Percentiles rank a stretch among this genome's conserved stretches.
Evolutionary conservation across 2,888 invertebrate genomes (phyloP).

Genomic region (Notodonta dromedarius): DNA sequence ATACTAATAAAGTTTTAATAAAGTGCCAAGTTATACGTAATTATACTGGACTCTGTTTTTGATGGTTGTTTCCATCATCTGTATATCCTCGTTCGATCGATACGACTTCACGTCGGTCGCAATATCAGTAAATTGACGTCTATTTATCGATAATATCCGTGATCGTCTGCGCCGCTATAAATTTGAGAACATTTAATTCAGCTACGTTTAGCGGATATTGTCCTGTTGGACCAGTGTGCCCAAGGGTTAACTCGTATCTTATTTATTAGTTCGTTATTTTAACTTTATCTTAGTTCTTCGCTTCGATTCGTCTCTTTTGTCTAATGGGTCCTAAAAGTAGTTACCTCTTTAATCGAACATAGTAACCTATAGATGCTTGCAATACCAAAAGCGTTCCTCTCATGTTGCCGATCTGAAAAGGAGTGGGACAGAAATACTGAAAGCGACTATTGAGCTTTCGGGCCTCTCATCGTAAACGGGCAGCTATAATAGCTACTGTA

Average conservation of each 20-base stretch:
- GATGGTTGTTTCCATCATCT: constrained; percentile 8
- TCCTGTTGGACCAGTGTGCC: constrained; percentile 27
- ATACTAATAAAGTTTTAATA: too few relatives aligned
- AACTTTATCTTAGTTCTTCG: too few relatives aligned
- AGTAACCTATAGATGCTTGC: too few relatives aligned
- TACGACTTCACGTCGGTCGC: constrained; percentile 43
- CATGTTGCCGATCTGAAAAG: too few relatives aligned
- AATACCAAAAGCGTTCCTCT: too few relatives aligned
- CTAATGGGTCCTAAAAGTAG: too few relatives aligned
- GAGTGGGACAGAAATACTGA: too few relatives aligned
- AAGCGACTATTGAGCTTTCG: too few relatives aligned
- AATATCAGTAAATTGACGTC: constrained; percentile 64
- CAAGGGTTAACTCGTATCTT: constrained; percentile 27
- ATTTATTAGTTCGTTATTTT: constrained; percentile 6
- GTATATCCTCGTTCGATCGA: constrained; percentile 35
- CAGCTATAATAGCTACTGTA: too few relatives aligned
- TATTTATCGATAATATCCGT: constrained; percentile 65
- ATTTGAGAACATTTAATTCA: constrained; percentile 64
- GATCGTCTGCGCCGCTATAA: constrained; percentile 59
- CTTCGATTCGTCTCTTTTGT: too few relatives aligned
- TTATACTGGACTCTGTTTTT: neutral
- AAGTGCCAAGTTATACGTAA: neutral
- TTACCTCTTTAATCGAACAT: too few relatives aligned
- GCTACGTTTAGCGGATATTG: constrained; percentile 54
- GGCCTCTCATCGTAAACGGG: too few relatives aligned